A percentile compares a stretch with the other conserved stretches of the same genome.
Conservation (phyloP, 2,113 vertebrate genomes). For the Sula dactylatra region DNA sequence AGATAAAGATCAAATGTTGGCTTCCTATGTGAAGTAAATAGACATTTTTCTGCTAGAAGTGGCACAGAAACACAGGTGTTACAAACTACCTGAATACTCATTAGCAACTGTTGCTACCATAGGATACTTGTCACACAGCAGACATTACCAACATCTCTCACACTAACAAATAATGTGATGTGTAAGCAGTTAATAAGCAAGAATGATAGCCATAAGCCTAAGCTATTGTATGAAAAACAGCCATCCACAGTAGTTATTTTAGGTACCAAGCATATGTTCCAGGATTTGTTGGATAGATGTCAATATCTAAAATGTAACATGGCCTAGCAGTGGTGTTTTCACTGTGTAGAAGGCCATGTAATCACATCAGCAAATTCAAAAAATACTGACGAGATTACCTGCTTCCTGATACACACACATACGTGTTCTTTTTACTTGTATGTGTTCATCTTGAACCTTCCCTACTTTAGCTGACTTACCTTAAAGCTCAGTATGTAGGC, state of each 20-base stretch:
- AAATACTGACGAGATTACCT: not conserved
- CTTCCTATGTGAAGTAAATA: not conserved
- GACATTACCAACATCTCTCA: not conserved
- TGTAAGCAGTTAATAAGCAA: not conserved
- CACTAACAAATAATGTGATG: not conserved
- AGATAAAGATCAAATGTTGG: conserved; percentile 18
- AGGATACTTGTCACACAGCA: not conserved
- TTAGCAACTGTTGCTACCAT: not conserved
- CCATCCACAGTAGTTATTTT: conserved; percentile 67
- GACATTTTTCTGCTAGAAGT: not conserved
- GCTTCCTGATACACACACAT: not conserved
- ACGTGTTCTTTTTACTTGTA: not conserved
- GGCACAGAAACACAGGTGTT: not conserved
- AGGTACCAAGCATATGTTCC: conserved; percentile 63
- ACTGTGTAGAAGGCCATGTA: not conserved
- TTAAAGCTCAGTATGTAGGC: not conserved
- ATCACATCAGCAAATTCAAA: not conserved
- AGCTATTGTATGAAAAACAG: conserved; percentile 62
- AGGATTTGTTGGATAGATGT: conserved; percentile 68
- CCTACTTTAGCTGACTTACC: not conserved
- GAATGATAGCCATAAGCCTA: not conserved
- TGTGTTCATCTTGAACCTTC: not conserved
- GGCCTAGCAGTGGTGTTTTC: conserved; percentile 10
- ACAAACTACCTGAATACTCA: not conserved
- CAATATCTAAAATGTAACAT: conserved; percentile 62